Conservation (phyloP, 2,113 vertebrate genomes). For the Psophia crepitans region DNA sequence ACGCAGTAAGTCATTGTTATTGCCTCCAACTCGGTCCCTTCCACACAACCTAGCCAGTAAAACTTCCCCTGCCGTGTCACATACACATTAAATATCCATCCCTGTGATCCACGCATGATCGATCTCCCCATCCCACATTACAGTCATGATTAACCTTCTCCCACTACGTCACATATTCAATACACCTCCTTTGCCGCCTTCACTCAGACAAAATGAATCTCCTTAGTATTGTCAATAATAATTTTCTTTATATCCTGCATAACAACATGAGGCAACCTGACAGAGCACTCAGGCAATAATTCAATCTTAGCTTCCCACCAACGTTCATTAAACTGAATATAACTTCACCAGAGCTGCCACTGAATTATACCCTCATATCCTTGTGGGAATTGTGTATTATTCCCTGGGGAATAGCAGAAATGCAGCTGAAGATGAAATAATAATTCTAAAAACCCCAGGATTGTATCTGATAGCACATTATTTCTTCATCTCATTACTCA, state of each 20-base stretch:
- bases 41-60: background rate
- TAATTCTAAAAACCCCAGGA: constrained; percentile 43
- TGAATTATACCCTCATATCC: constrained; percentile 50
- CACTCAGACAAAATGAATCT: constrained; percentile 54
- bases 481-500: constrained; percentile 48
- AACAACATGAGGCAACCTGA: constrained; percentile 59
- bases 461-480: constrained; percentile 40
- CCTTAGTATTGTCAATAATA: constrained; percentile 65
- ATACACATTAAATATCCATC: constrained; percentile 27
- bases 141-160: constrained; percentile 55
- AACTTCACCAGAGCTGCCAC: constrained; percentile 51
- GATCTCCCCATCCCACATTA: constrained; percentile 41
- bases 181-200: constrained; percentile 49
- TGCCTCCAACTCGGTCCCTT: background rate
- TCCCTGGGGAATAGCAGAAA: constrained; percentile 39
- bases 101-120: constrained; percentile 27
- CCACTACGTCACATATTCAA: constrained; percentile 52
- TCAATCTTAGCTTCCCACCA: constrained; percentile 56
- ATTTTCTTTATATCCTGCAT: constrained; percentile 60
- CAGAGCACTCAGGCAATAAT: constrained; percentile 55
- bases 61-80: background rate
- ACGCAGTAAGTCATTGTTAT: background rate
- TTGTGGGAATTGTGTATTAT: constrained; percentile 49
- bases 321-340: constrained; percentile 61
- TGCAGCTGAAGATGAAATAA: constrained; percentile 58